phyloP scores from a whole-genome alignment of 2,797 vertebrate species.

The Anisognathus igniventris region DNA sequence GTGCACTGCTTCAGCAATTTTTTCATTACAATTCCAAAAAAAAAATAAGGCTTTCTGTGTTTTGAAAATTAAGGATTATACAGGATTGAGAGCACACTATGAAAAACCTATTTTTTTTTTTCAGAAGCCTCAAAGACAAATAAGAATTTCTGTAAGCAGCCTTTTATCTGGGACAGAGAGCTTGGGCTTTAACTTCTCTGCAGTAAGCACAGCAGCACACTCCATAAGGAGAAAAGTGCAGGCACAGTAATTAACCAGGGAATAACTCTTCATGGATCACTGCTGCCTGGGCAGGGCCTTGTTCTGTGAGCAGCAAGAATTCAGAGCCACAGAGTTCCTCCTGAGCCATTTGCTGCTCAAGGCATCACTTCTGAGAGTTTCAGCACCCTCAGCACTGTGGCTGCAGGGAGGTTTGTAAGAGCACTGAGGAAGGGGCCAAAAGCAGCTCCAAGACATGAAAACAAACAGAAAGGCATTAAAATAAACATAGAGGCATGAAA shows the following conservation, averaged over 20 bases:
- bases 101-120: neutral
- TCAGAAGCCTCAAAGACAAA: neutral
- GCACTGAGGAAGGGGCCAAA: neutral
- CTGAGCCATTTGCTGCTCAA: neutral
- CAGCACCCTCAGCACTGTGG: neutral
- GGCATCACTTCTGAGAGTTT: neutral
- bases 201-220: neutral
- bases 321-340: neutral
- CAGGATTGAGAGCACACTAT: neutral
- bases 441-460: neutral
- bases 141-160: neutral
- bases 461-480: fast-evolving
- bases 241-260: neutral
- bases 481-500: fast-evolving
- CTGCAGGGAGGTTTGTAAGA: neutral
- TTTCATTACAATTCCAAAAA: slow-evolving; percentile 31
- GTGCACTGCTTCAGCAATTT: slow-evolving; percentile 12
- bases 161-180: neutral
- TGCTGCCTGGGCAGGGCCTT: neutral
- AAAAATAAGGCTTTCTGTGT: neutral
- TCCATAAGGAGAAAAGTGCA: neutral
- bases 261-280: neutral
- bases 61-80: slow-evolving; percentile 36
- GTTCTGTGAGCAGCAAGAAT: neutral
- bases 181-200: neutral